Evolutionary conservation across 2,113 vertebrate genomes (phyloP), one percentile per base, ranked within the genome.

Genomic region (Macrotis lagotis): DNA sequence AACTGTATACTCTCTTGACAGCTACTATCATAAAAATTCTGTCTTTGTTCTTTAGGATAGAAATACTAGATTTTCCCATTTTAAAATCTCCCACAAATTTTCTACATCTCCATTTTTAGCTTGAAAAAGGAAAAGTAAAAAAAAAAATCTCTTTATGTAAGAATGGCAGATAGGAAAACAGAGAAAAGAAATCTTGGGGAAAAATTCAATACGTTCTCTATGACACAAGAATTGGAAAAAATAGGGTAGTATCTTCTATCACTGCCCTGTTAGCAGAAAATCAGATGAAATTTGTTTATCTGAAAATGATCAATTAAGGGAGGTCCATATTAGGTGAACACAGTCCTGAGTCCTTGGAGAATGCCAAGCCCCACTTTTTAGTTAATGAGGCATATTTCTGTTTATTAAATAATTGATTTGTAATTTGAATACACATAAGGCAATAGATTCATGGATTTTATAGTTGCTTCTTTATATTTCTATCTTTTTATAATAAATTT

Each of bases 101-200:
- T 50, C 5, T 24, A 19, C 12, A 55, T 22, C 50, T 50, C 94
- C 59, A 37, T 11, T 28, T 90, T 37, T 25, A 74, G 9, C 91
- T 89, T 95, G 91, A 89, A 95, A 96, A 96, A 12, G 31, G 22
- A 91, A 53, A 90, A 50, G 3, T 8, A 44, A 37, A 8, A 44
- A 19, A 37, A 74, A 83, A 83, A 83, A 44, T 44, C n/a, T 83
- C 66, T 83, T 83, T 44, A n/a, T 44, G 53, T 0, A 94, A 90
- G 51, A 91, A 94, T 50, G 95, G 94, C 91, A 91, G 92, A 53
- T 88, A 91, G 10, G 47, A 94, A 96, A 94, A 92, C 22, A 90
- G 93, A 96, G 90, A 91, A 51, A 89, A 89, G 94, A 50, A 92
- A 92, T 66, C 95, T 92, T 92, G 50, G 89, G 48, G 93, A 96